Conservation (phyloP, 2,888 invertebrate genomes). For the Scaptomyza reducta region DNA sequence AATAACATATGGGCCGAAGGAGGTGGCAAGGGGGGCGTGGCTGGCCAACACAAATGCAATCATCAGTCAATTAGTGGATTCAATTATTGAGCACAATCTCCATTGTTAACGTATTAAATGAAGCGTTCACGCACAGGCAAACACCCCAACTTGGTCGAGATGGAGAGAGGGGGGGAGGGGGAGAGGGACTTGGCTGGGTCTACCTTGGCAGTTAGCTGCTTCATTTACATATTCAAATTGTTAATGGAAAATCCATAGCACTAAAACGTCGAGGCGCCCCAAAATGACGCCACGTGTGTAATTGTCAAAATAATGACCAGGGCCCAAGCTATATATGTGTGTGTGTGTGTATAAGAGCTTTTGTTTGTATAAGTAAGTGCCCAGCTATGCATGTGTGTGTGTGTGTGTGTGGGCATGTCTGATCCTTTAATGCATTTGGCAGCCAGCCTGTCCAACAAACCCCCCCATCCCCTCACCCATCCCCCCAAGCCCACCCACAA, state of each 20-base stretch:
- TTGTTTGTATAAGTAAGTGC: conserved; percentile 76
- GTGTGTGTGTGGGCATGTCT: conserved; percentile 64
- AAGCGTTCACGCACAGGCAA: conserved; percentile 78
- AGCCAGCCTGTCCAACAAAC: conserved; percentile 53
- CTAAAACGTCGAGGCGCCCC: conserved; percentile 47
- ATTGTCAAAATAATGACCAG: conserved; percentile 82
- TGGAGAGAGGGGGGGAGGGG: too few relatives aligned
- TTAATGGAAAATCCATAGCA: conserved; percentile 80
- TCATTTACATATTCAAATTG: conserved; percentile 78
- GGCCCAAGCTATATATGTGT: conserved; percentile 29
- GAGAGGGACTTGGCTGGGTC: conserved; percentile 1
- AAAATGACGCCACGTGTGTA: conserved; percentile 74
- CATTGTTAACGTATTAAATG: conserved; percentile 79
- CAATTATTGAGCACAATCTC: conserved; percentile 80
- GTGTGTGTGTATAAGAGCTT: conserved; percentile 28
- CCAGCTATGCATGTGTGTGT: conserved; percentile 50
- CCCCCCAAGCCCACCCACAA: conserved; percentile 50
- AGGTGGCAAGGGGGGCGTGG: background rate
- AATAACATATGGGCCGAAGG: background rate
- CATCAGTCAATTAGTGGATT: conserved; percentile 82
- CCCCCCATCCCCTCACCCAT: background rate
- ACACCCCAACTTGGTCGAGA: too few relatives aligned
- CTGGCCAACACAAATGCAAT: conserved; percentile 76
- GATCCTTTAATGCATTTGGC: conserved; percentile 82
- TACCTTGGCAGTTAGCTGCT: conserved; percentile 22